These are phyloP conservation scores for Wasmannia auropunctata DNA, from an alignment of 1,140 invertebrate genomes.

Conservation along the genomic window DNA sequence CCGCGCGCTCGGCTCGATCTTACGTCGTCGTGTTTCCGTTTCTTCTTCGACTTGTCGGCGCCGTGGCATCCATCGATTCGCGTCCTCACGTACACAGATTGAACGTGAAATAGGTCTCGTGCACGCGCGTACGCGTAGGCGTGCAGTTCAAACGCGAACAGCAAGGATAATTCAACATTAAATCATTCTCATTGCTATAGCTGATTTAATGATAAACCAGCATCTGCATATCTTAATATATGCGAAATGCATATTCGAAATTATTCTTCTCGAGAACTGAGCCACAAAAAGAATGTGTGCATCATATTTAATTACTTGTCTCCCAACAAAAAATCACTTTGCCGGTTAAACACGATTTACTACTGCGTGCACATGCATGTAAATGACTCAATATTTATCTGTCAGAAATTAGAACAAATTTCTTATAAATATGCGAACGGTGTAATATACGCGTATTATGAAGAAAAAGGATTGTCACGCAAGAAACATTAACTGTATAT, in stretches of 20 bases:
- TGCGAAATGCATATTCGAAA: neutral
- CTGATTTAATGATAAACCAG: slow-evolving; percentile 6
- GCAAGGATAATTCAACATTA: neutral
- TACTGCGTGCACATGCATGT: neutral
- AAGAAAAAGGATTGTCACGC: neutral
- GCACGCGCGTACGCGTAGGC: neutral
- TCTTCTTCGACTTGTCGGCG: slow-evolving; percentile 16
- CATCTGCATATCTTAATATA: neutral
- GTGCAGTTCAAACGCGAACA: neutral
- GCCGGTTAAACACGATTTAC: too few species aligned
- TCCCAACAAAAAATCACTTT: neutral
- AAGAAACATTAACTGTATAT: neutral
- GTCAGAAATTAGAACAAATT: neutral
- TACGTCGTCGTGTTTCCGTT: slow-evolving; percentile 31
- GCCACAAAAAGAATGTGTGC: neutral
- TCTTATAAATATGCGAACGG: neutral
- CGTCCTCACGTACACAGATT: neutral
- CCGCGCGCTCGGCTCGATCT: too few species aligned
- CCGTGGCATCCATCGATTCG: slow-evolving; percentile 23
- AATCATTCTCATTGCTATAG: neutral
- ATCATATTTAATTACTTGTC: neutral
- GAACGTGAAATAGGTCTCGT: neutral
- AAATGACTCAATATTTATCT: neutral
- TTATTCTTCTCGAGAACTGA: neutral
- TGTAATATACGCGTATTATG: neutral